A percentile compares a stretch with the other conserved stretches of the same genome.
Evolutionary conservation across 2,113 vertebrate species (phyloP).

Genomic region (Lepisosteus osseus): DNA sequence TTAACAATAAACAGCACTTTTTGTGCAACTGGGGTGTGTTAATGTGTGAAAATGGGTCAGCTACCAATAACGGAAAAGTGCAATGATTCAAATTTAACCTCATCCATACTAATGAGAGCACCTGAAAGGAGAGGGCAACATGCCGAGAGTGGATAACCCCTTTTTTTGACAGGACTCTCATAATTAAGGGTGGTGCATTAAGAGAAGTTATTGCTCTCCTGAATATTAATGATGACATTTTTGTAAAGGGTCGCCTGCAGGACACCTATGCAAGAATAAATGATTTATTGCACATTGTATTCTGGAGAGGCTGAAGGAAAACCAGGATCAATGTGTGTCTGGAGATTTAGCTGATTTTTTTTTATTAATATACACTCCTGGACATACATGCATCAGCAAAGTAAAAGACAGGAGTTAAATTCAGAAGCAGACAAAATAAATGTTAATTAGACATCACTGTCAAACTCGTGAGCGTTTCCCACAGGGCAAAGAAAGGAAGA

Average conservation of each 20-base stretch:
- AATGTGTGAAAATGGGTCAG: conserved; percentile 15
- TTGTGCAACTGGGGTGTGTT: background rate
- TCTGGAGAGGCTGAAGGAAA: background rate
- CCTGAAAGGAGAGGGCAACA: conserved; percentile 21
- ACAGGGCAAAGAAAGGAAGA: background rate
- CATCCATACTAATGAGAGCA: conserved; percentile 29
- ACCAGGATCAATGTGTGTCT: background rate
- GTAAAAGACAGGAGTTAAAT: background rate
- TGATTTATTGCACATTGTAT: conserved; percentile 17
- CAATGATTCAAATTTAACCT: conserved; percentile 2
- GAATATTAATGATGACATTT: conserved; percentile 32
- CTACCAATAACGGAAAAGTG: conserved; percentile 5
- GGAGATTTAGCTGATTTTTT: background rate
- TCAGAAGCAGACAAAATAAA: conserved; percentile 2
- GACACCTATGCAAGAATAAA: conserved; percentile 22
- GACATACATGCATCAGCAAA: background rate
- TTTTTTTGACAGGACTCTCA: conserved; percentile 31
- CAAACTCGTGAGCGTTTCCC: background rate
- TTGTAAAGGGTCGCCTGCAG: conserved; percentile 34
- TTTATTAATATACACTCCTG: background rate
- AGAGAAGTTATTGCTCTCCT: conserved; percentile 26
- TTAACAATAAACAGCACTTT: background rate
- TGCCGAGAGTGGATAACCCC: conserved; percentile 15
- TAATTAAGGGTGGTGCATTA: conserved; percentile 34
- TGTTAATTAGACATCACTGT: conserved; percentile 14